Evolutionary conservation across 2,888 invertebrate species (phyloP), one percentile per base, ranked within the genome.

Genomic region (Lasius fuliginosus): DNA sequence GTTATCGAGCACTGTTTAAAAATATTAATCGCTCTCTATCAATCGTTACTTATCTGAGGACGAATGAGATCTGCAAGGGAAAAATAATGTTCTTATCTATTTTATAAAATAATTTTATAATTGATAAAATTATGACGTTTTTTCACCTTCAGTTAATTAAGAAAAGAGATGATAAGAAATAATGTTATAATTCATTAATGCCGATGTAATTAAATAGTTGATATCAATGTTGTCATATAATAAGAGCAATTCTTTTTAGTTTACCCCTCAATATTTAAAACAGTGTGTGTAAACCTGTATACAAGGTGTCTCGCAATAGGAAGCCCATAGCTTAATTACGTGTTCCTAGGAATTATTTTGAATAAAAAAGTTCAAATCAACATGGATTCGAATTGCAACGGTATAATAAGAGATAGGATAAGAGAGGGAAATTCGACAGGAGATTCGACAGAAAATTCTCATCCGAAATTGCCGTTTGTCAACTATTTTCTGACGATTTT

Each of bases 401-500:
- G 40, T 12, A 42, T 9, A 18, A 42, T 9, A 18, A 40, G 1
- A 36, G 12, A 15, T n/a, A 67, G 23, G 23, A 67, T 53, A 18
- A 42, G 15, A 69, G 1, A 8, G 4, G 30, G 8, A 79, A 23
- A 23, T 23, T 23, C 23, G 23, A 27, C 23, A 23, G 58, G 11
- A 15, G 23, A 36, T 46, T 18, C 18, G 40, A 36, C 18, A 81
- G 46, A 69, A 42, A 81, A 46, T 60, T 71, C 9, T 81, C 18
- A 36, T 27, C 27, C 36, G 46, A 60, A 46, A 81, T 49, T 81
- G 23, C 12, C 60, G 46, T 60, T 62, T 69, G 46, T 60, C 36
- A 81, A 49, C 65, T 84, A 87, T 83, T 68, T 82, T 86, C 73
- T 86, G 84, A 82, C 71, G 69, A 81, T 79, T 33, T 60, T 90